Conservation (phyloP, 2,888 invertebrate genomes). For the Zygaena filipendulae region DNA sequence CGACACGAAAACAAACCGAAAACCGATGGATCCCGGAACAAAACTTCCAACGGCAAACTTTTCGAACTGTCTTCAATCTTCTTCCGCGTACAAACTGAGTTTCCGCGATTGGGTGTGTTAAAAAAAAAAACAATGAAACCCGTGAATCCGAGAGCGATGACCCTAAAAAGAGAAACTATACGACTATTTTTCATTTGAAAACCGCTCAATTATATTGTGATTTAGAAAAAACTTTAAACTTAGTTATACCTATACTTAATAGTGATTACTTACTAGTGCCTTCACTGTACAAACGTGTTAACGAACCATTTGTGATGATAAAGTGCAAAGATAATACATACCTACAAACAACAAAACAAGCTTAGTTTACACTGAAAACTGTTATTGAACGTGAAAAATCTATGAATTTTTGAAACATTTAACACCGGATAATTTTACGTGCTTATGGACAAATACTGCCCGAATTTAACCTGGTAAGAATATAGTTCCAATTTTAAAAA, state of each 20-base stretch:
- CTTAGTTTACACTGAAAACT: conserved; percentile 27
- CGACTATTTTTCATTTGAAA: conserved; percentile 39
- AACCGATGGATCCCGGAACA: conserved; percentile 40
- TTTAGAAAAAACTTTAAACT: conserved; percentile 38
- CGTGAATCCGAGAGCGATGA: conserved; percentile 39
- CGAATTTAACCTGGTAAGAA: conserved; percentile 39
- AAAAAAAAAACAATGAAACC: conserved; percentile 28
- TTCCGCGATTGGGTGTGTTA: conserved; percentile 16
- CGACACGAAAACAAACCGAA: conserved; percentile 35
- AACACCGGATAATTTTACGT: too few relatives aligned
- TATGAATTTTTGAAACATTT: too few relatives aligned
- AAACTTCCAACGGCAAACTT: too few relatives aligned
- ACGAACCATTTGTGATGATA: conserved; percentile 51
- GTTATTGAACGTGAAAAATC: conserved; percentile 46
- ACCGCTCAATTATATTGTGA: conserved; percentile 67
- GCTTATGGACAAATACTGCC: conserved; percentile 48
- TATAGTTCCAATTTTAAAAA: conserved; percentile 11
- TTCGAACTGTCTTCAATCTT: too few relatives aligned
- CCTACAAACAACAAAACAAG: too few relatives aligned
- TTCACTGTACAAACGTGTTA: conserved; percentile 43
- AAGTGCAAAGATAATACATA: conserved; percentile 57
- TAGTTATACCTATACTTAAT: not conserved
- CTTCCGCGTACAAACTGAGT: too few relatives aligned
- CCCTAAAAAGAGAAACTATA: conserved; percentile 47
- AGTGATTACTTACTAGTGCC: conserved; percentile 34